Conservation (phyloP, 92 coral and sea anemone genomes). For the Desmophyllum pertusum region DNA sequence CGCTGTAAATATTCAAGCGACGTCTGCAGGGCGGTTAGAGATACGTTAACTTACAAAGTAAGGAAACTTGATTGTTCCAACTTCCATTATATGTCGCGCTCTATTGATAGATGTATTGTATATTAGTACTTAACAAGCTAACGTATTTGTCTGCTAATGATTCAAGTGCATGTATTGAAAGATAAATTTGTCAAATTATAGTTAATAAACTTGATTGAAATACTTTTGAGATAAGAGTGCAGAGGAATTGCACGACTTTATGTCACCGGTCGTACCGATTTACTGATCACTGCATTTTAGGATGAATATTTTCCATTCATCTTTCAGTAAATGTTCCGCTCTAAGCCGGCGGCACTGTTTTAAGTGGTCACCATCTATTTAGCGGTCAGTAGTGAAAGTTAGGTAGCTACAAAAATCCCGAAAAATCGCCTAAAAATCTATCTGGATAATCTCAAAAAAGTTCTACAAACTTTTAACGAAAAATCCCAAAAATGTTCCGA, state of each 20-base stretch:
- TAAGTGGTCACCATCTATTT: too few relatives aligned
- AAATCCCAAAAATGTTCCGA: too few relatives aligned
- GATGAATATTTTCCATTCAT: background rate
- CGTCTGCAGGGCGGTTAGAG: background rate
- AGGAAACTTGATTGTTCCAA: too few relatives aligned
- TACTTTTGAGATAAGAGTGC: background rate
- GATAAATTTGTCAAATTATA: conserved; percentile 55
- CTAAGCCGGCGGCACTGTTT: too few relatives aligned
- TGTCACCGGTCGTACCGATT: background rate
- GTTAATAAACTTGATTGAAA: conserved; percentile 32
- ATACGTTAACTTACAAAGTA: background rate
- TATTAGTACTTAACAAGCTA: background rate
- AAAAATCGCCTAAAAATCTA: too few relatives aligned
- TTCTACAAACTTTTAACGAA: too few relatives aligned
- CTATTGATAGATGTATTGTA: background rate
- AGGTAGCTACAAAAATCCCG: too few relatives aligned
- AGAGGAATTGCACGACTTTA: background rate
- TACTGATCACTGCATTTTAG: background rate
- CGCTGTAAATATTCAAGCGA: background rate
- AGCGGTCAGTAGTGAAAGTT: too few relatives aligned
- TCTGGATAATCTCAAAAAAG: too few relatives aligned
- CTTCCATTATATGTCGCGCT: too few relatives aligned
- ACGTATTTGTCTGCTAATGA: background rate
- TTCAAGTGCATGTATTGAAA: background rate
- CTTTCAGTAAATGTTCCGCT: background rate